Evolutionary conservation across 2,113 vertebrate species (phyloP).

Genomic region (Actinemys pallida): DNA sequence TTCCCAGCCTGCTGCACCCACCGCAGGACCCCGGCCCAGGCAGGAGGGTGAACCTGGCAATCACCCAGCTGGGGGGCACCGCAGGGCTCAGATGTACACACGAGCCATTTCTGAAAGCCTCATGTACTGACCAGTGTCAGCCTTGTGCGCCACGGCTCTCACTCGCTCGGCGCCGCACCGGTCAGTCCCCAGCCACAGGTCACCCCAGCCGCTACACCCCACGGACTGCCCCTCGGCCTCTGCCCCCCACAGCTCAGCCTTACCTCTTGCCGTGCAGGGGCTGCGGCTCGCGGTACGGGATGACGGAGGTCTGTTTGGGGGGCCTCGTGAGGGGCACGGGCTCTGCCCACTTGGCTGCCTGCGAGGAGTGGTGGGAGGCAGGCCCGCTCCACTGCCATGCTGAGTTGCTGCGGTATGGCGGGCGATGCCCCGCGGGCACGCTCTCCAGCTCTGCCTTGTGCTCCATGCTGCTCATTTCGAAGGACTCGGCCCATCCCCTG

Average conservation of each 20-base stretch:
- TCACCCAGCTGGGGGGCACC: neutral
- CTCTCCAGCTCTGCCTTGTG: constrained; percentile 85
- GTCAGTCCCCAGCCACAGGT: neutral
- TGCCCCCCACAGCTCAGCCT: neutral
- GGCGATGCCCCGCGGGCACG: constrained; percentile 79
- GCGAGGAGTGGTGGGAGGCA: constrained; percentile 78
- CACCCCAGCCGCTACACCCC: no score
- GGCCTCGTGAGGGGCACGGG: constrained; percentile 77
- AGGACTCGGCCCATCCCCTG: constrained; percentile 92
- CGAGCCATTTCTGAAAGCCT: neutral
- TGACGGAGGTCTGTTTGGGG: constrained; percentile 78
- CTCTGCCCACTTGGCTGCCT: constrained; percentile 81
- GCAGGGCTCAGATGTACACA: neutral
- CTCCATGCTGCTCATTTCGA: constrained; percentile 87
- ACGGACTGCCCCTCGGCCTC: neutral
- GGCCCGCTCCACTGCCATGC: constrained; percentile 91
- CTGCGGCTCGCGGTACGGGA: constrained; percentile 88
- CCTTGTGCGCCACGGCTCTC: neutral
- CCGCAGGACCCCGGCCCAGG: neutral
- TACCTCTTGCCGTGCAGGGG: constrained; percentile 86
- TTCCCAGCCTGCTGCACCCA: neutral
- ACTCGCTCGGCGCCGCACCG: neutral
- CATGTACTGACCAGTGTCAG: neutral
- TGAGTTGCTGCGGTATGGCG: constrained; percentile 81
- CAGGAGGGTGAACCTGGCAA: no score